Evolutionary conservation across 2,888 invertebrate genomes (phyloP).

Genomic region (Dicycla oo): DNA sequence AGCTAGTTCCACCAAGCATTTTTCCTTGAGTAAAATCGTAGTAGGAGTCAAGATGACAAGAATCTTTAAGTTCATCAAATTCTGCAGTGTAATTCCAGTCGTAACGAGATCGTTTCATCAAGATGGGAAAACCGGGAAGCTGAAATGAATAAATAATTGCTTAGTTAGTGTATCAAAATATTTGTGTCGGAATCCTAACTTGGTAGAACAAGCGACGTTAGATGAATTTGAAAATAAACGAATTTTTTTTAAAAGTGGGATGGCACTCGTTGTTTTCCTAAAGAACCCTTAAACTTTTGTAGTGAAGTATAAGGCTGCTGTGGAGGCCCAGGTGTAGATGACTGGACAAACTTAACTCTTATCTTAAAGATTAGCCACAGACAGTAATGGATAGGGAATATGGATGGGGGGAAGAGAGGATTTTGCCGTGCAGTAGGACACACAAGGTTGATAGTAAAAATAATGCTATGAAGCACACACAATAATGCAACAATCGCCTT

Average conservation of each 20-base stretch:
- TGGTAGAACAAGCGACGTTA: background rate
- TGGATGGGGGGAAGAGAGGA: too few species aligned
- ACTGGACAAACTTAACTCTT: background rate
- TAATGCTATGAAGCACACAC: too few species aligned
- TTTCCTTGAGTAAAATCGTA: slow-evolving; percentile 69
- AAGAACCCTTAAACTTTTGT: too few species aligned
- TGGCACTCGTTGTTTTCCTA: too few species aligned
- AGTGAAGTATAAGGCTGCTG: background rate
- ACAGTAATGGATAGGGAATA: background rate
- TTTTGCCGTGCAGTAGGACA: background rate
- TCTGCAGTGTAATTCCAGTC: slow-evolving; percentile 74
- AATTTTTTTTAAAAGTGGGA: background rate
- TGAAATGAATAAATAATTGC: slow-evolving; percentile 45
- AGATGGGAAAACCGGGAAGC: slow-evolving; percentile 68
- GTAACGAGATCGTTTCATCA: slow-evolving; percentile 59
- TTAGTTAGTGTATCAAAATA: background rate
- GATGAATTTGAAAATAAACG: background rate
- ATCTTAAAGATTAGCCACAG: background rate
- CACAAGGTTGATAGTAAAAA: background rate
- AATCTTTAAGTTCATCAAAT: slow-evolving; percentile 57
- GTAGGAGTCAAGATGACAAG: slow-evolving; percentile 45
- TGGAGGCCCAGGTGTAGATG: background rate
- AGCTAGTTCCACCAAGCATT: slow-evolving; percentile 76
- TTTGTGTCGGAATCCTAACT: background rate
- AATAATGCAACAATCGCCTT: too few species aligned